A percentile compares a stretch with the other conserved stretches of the same genome.
These are phyloP conservation scores for Aplodontia rufa DNA, from an alignment of 2,113 vertebrate species.

Conservation along the genomic window DNA sequence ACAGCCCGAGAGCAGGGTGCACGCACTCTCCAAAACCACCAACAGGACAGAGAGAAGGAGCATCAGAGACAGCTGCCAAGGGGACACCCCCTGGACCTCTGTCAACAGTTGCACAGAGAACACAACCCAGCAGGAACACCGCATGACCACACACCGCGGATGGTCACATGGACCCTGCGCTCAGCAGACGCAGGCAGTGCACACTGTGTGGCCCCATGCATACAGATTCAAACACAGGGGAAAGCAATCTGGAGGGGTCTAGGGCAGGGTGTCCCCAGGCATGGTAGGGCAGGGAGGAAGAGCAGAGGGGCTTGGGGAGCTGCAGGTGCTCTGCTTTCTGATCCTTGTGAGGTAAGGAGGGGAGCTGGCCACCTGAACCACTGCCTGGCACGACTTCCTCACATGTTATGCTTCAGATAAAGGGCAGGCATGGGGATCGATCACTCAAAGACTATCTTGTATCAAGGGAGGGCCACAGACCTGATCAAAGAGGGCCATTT, in stretches of 20 bases:
- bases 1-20: accelerated
- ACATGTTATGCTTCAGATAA: no score
- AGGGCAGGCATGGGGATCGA: no score
- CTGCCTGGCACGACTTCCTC: neutral
- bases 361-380: neutral
- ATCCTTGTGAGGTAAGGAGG: no score
- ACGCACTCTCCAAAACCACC: neutral
- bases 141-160: no score
- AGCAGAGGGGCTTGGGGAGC: accelerated
- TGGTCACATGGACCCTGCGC: accelerated
- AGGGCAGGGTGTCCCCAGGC: neutral
- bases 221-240: accelerated
- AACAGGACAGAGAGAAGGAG: neutral
- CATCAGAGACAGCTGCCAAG: accelerated
- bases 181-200: accelerated
- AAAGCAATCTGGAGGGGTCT: no score
- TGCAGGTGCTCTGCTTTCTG: accelerated
- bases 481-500: accelerated
- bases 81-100: neutral
- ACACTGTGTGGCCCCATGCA: accelerated
- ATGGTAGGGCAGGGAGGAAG: neutral
- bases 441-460: neutral
- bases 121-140: neutral
- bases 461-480: neutral
- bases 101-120: neutral